Base-by-base conservation (phyloP, 1,140 invertebrate species). In the Ostrea denselamellosa region DNA sequence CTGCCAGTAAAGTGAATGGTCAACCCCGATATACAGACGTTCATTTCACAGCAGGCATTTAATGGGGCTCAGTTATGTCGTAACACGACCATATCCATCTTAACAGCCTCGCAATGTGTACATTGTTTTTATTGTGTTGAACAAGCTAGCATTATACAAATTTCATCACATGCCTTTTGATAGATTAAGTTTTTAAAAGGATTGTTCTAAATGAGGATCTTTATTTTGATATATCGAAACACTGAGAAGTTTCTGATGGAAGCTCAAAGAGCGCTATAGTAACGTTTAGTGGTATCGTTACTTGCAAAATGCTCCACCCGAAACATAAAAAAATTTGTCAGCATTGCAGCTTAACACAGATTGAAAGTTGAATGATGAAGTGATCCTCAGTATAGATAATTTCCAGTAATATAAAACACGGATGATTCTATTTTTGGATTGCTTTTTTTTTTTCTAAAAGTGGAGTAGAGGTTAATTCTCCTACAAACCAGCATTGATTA, bases 51-150 rank as follows among this genome's bases (percentile, higher is more conserved):
- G 68, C 68, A 17, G 28, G 68, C 28, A 22, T 77, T 77, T 77
- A 77, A 77, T 77, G 25, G 28, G 68, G 68, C 28, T 44, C 82
- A 83, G 44, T n/a, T 83, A 56, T 83, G 44, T 51, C 82, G 25
- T 77, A 77, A 77, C 68, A 77, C 25, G 68, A 17, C 68, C 25
- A 77, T 77, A 77, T 77, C 68, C 22, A 77, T 77, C 17, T 51
- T 52, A 53, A 83, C 52, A 14, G 22, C n/a, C 51, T 56, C 44
- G n/a, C 44, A n/a, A 85, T 7, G 8, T 54, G 12, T 53, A 5
- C 14, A 77, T 5, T 25, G 9, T 12, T 28, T 34, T 71, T 77
- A 62, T 62, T 62, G n/a, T 19, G 56, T 62, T n/a, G 56, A 62
- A 62, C 56, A 62, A 62, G 56, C n/a, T 62, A 62, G 19, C 17